Conservation (phyloP, 2,113 vertebrate genomes). For the Acanthochromis polyacanthus region DNA sequence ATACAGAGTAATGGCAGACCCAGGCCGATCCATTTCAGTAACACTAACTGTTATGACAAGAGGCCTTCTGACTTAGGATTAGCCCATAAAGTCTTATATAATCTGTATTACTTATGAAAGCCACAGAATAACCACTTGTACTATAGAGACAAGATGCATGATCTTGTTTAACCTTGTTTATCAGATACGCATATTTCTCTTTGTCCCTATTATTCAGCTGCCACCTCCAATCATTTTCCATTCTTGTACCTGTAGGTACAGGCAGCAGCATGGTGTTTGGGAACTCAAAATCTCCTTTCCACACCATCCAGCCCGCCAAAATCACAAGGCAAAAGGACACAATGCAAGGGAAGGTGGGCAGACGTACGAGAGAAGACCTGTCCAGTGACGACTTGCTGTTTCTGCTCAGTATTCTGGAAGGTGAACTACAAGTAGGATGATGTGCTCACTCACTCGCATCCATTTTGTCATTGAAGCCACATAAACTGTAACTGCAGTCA, state of each 20-base stretch:
- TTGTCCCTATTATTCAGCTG: conserved; percentile 12
- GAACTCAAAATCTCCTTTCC: neutral
- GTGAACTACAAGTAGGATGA: conserved; percentile 69
- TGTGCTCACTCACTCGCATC: neutral
- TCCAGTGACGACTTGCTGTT: conserved; percentile 71
- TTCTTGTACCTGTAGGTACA: conserved; percentile 8
- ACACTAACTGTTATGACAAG: conserved; percentile 68
- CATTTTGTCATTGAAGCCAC: neutral
- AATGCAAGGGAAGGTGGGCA: conserved; percentile 4
- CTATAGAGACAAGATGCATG: conserved; percentile 9
- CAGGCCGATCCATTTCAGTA: conserved; percentile 51
- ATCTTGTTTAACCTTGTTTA: conserved; percentile 31
- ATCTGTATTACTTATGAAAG: conserved; percentile 42
- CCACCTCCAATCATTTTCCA: neutral
- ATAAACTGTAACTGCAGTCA: neutral
- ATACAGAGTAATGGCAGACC: conserved; percentile 39
- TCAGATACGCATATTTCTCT: conserved; percentile 2
- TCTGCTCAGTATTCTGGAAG: conserved; percentile 72
- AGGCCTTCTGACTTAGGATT: conserved; percentile 49
- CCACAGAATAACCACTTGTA: conserved; percentile 42
- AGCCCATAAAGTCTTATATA: conserved; percentile 50
- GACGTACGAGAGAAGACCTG: conserved; percentile 38
- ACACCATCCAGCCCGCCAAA: neutral
- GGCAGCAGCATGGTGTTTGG: neutral
- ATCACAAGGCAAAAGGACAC: neutral